Conservation (phyloP, 2,797 vertebrate species). For the Otolemur crassicaudatus region DNA sequence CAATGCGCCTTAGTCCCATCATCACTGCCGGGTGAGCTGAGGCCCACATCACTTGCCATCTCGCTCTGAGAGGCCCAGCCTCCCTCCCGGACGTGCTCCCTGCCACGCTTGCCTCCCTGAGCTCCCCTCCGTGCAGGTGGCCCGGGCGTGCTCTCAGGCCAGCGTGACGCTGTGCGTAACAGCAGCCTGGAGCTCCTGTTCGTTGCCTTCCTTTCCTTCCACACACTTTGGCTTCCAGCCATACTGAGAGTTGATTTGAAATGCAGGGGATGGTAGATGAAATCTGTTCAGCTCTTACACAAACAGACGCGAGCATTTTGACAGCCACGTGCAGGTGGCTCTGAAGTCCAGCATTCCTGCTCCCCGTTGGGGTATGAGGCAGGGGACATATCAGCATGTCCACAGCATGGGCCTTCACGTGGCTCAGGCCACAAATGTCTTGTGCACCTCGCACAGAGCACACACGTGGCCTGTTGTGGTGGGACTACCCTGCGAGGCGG, state of each 20-base stretch:
- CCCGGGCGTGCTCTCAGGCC: fast-evolving
- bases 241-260: not conserved
- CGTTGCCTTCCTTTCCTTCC: not conserved
- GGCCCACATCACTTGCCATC: fast-evolving
- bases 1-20: not conserved
- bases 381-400: not conserved
- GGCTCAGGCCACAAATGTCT: not conserved
- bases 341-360: not conserved
- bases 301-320: not conserved
- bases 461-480: fast-evolving
- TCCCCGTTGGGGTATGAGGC: fast-evolving
- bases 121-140: fast-evolving
- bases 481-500: fast-evolving
- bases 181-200: fast-evolving
- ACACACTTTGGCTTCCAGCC: not conserved
- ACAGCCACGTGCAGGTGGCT: fast-evolving
- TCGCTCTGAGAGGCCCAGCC: not conserved
- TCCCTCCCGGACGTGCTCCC: fast-evolving
- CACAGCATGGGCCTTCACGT: fast-evolving
- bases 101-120: fast-evolving
- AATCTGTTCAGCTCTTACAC: not conserved
- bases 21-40: too few relatives aligned
- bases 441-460: fast-evolving
- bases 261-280: not conserved
- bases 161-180: not conserved